Base-by-base conservation (phyloP, 2,797 vertebrate genomes). In the Hydrolagus colliei region DNA sequence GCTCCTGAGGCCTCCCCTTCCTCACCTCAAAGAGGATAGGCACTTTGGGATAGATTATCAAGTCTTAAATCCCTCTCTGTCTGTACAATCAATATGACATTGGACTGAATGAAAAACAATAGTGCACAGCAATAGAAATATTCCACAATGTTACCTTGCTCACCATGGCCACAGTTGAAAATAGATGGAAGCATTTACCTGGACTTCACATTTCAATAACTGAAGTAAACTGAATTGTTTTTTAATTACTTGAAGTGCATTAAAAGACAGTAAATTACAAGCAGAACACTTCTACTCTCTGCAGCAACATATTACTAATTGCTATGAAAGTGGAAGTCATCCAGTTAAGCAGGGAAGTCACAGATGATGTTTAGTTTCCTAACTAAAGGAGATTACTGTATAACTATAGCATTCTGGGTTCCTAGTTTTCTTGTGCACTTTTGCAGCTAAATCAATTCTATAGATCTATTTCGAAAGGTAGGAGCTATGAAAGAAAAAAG, bases 401-500 rank as follows among this genome's bases (percentile, higher is more conserved):
- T 71, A 4, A n/a, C 68, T 20, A 20, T 71, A 71, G 68, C 68
- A 71, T 2, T 71, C 18, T 71, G n/a, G 68, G 18, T 9, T 71
- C 14, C n/a, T 71, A 71, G 9, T 7, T 71, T 71, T n/a, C 1
- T 71, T 71, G 18, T n/a, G n/a, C 68, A 71, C 6, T 52, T 52
- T 52, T 32, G 67, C 67, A 78, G 68, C 20, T 32, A 5, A 14
- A 77, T 71, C 16, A 73, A 88, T 72, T 82, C 86, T 85, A 90
- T 4, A 67, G 71, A 22, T 71, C 71, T 80, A 87, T 86, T 59
- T 86, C 68, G 20, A 62, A 86, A 80, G 87, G 82, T 89, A 85
- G 87, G 3, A 80, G 68, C 68, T 12, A 10, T 1, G 85, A 41
- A 76, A 41, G 27, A 80, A 76, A 79, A 72, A 2, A 9, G 65